These are phyloP conservation scores for Trichonephila inaurata DNA, from an alignment of 1,140 invertebrate genomes.

Conservation along the genomic window DNA sequence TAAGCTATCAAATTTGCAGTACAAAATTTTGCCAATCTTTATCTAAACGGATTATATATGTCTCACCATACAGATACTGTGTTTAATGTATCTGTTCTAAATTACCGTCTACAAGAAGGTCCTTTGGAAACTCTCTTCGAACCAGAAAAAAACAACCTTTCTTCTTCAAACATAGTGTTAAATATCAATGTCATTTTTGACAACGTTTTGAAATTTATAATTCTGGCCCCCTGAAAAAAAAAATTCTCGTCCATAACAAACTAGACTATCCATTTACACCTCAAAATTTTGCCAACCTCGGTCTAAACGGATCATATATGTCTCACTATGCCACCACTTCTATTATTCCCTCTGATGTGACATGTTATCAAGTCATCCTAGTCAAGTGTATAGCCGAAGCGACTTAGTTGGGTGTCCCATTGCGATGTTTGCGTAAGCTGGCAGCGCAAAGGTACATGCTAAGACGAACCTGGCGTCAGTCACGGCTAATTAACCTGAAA, in stretches of 20 bases:
- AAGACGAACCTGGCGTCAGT: slow-evolving; percentile 39
- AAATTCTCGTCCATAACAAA: neutral
- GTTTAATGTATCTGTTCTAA: too few relatives aligned
- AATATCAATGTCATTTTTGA: too few relatives aligned
- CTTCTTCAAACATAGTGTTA: too few relatives aligned
- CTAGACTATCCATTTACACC: neutral
- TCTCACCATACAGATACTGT: too few relatives aligned
- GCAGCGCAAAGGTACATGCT: slow-evolving; percentile 14
- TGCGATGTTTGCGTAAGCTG: slow-evolving; percentile 43
- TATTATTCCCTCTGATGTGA: slow-evolving; percentile 10
- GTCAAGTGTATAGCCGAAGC: neutral
- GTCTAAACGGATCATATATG: neutral
- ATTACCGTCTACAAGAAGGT: too few relatives aligned
- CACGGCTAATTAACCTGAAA: slow-evolving; percentile 43
- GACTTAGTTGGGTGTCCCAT: neutral
- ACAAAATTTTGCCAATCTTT: neutral
- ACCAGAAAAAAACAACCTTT: too few relatives aligned
- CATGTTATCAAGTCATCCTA: slow-evolving; percentile 17
- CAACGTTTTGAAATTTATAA: too few relatives aligned
- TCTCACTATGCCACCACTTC: neutral
- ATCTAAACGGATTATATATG: neutral
- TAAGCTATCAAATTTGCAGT: neutral
- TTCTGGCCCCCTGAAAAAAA: neutral
- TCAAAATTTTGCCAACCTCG: neutral
- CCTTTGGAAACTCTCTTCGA: too few relatives aligned